These are phyloP conservation scores for Thereva nobilitata DNA, from an alignment of 2,888 invertebrate genomes.

Conservation along the genomic window DNA sequence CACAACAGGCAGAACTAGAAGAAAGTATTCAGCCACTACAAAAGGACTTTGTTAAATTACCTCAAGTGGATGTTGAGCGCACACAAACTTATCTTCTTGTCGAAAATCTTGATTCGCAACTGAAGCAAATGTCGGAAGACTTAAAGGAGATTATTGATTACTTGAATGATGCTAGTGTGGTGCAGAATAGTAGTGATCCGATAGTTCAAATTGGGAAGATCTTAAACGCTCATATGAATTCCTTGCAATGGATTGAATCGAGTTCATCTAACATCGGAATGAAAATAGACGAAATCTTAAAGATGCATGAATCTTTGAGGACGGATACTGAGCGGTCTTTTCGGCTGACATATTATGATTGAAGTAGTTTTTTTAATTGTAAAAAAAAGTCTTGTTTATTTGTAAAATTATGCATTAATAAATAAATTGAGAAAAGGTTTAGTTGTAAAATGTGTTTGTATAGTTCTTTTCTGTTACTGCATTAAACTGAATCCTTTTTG, in stretches of 20 bases:
- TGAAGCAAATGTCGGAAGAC: conserved; percentile 94
- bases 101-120: conserved; percentile 87
- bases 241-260: conserved; percentile 91
- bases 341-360: conserved; percentile 62
- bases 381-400: too few species aligned
- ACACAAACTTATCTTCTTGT: conserved; percentile 90
- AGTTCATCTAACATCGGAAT: conserved; percentile 77
- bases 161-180: conserved; percentile 84
- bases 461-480: too few species aligned
- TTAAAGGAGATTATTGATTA: conserved; percentile 94
- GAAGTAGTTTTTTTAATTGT: neutral
- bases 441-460: too few species aligned
- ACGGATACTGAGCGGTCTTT: conserved; percentile 75
- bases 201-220: conserved; percentile 92
- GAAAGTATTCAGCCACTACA: conserved; percentile 85
- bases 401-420: too few species aligned
- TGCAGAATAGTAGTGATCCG: conserved; percentile 83
- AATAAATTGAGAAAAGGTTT: too few species aligned
- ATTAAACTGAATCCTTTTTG: too few species aligned
- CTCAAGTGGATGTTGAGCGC: conserved; percentile 81
- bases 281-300: conserved; percentile 80
- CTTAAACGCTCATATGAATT: conserved; percentile 94
- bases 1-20: conserved; percentile 91
- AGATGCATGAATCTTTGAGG: conserved; percentile 76
- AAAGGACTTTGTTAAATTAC: conserved; percentile 71